Conservation (phyloP, 2,888 invertebrate genomes). For the Drosophila robusta region DNA sequence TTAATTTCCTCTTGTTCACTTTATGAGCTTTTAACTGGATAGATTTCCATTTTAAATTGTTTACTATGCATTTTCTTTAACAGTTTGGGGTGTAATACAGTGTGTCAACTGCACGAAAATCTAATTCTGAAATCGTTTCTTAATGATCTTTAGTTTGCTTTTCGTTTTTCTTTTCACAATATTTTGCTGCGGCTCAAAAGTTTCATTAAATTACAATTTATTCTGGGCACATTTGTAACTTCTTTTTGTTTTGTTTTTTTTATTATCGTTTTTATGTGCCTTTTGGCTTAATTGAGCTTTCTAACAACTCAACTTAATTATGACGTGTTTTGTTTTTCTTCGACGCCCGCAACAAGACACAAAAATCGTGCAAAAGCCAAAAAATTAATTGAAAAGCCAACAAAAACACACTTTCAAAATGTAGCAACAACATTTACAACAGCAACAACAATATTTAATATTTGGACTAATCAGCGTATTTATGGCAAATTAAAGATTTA, state of each 20-base stretch:
- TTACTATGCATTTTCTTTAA: conserved; percentile 29
- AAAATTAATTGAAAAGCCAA: conserved; percentile 19
- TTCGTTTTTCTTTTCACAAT: conserved; percentile 6
- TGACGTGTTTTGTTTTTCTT: conserved; percentile 23
- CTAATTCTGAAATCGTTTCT: conserved; percentile 48
- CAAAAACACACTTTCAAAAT: conserved; percentile 64
- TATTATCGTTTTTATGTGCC: conserved; percentile 24
- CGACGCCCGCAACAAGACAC: conserved; percentile 38
- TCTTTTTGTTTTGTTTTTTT: conserved; percentile 12
- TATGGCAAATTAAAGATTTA: conserved; percentile 24
- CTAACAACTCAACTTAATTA: conserved; percentile 45
- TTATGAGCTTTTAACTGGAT: conserved; percentile 22
- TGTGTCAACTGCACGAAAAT: conserved; percentile 25
- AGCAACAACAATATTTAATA: conserved; percentile 13
- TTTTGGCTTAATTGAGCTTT: conserved; percentile 53
- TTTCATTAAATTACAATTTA: conserved; percentile 52
- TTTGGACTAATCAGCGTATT: conserved; percentile 24
- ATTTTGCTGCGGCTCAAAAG: conserved; percentile 43
- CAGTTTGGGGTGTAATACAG: conserved; percentile 37
- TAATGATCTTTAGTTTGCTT: conserved; percentile 35
- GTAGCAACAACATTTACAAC: conserved; percentile 35
- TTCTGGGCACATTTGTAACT: conserved; percentile 53
- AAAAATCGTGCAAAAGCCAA: conserved; percentile 43
- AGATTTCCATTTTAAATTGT: conserved; percentile 51
- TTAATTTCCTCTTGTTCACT: conserved; percentile 11